Evolutionary conservation across 2,113 vertebrate species (phyloP), one percentile per base, ranked within the genome.

Genomic region (Camelus dromedarius): DNA sequence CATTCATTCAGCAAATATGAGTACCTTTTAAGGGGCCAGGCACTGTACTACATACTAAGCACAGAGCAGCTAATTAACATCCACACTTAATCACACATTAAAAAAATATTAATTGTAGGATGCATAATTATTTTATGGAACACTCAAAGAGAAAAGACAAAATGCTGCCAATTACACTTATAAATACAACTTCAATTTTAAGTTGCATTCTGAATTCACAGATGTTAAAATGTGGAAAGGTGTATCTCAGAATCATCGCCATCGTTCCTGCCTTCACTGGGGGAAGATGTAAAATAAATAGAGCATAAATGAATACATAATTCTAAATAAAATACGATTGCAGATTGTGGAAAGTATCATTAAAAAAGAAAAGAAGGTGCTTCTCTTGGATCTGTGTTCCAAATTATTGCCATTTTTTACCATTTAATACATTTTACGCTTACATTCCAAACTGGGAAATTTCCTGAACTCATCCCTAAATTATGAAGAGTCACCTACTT

Each of bases 71-170:
- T 82, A 73, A 95, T 72, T 76, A 90, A 97, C 94, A 76, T 10
- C 42, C 26, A 76, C 8, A 48, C 18, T 82, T 56, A 81, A n/a
- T 72, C 50, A 86, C 42, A 30, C 26, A 70, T 38, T 28, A 16
- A 79, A 86, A 75, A 91, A 76, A 19, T 26, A 58, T 38, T 72
- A 60, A 77, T 32, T 89, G 24, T 79, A 76, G 77, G 11, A 54
- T 35, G 8, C n/a, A 72, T 22, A 86, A 76, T 72, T 95, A 83
- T 88, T 87, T 94, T 64, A 60, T 75, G 66, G 54, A 56, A 95
- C 18, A 81, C 14, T 82, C 46, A 54, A 32, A 54, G 30, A 76
- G 54, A 84, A 87, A 85, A 92, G 38, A 46, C 54, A 14, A 93
- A 91, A 75, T n/a, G 28, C 22, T 89, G 73, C 35, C 50, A 54